Evolutionary conservation across 2,113 vertebrate species (phyloP).

Genomic region (Climacteris rufus): DNA sequence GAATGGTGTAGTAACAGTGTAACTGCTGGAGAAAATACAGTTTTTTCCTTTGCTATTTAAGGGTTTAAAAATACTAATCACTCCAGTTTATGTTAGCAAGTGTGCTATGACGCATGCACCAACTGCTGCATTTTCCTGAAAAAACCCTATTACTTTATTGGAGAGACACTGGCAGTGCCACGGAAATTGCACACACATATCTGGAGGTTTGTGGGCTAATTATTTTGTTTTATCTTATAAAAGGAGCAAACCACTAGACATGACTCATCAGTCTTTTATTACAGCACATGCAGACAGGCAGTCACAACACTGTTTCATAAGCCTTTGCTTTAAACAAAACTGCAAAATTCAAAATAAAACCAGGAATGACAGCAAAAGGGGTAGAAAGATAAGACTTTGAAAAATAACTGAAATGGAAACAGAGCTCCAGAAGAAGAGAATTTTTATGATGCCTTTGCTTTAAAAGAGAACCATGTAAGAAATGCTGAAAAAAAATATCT

Average conservation of each 20-base stretch:
- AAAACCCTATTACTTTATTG: not conserved
- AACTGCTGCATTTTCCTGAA: not conserved
- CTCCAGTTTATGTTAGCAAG: not conserved
- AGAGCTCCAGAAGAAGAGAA: not conserved
- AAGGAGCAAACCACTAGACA: not conserved
- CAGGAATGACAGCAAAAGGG: not conserved
- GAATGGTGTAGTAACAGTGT: not conserved
- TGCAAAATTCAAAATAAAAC: not conserved
- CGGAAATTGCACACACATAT: not conserved
- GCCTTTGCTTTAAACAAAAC: not conserved
- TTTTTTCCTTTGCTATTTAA: not conserved
- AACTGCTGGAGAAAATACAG: not conserved
- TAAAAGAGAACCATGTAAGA: not conserved
- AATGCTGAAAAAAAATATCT: not conserved
- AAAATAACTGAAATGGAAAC: not conserved
- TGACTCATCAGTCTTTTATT: not conserved
- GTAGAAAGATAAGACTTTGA: not conserved
- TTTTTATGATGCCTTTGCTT: not conserved
- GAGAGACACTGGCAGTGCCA: fast-evolving
- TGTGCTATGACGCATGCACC: fast-evolving
- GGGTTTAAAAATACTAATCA: not conserved
- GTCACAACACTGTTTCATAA: not conserved
- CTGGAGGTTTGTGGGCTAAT: not conserved
- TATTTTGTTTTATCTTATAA: not conserved
- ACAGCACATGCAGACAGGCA: not conserved